Conservation (phyloP, 2,797 vertebrate genomes). For the Distichodus sexfasciatus region DNA sequence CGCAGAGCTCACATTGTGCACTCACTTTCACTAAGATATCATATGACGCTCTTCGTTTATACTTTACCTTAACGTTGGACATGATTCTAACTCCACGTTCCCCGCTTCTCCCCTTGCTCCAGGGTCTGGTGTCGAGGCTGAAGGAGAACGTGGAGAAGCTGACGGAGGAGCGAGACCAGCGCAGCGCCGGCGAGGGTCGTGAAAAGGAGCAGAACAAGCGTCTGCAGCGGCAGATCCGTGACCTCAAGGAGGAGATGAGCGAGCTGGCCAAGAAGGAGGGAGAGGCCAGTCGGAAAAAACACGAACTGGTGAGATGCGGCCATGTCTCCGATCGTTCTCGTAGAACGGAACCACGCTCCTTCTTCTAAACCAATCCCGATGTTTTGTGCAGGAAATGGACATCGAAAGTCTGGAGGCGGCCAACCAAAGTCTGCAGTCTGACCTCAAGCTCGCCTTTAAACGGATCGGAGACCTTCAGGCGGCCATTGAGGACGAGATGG, state of each 20-base stretch:
- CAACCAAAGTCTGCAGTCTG: constrained; percentile 95
- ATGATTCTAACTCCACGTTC: too few relatives aligned
- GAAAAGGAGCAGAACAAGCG: constrained; percentile 90
- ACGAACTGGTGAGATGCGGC: constrained; percentile 79
- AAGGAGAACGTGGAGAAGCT: constrained; percentile 90
- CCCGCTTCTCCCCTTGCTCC: not conserved
- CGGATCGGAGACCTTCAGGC: constrained; percentile 97
- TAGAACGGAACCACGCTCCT: too few relatives aligned
- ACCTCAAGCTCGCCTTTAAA: constrained; percentile 97
- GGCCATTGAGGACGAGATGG: constrained; percentile 97
- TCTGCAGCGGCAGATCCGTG: constrained; percentile 83
- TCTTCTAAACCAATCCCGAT: too few relatives aligned
- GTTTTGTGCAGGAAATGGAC: constrained; percentile 96
- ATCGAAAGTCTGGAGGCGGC: constrained; percentile 94
- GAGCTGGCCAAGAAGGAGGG: constrained; percentile 85
- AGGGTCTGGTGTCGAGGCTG: constrained; percentile 81
- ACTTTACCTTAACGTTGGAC: too few relatives aligned
- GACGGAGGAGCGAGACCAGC: constrained; percentile 84
- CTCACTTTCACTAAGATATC: too few relatives aligned
- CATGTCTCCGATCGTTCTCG: too few relatives aligned
- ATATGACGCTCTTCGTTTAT: too few relatives aligned
- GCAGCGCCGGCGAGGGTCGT: constrained; percentile 75
- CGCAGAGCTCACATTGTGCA: too few relatives aligned
- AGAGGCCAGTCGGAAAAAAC: constrained; percentile 87
- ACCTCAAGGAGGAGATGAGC: constrained; percentile 85